Evolutionary conservation across 2,888 invertebrate genomes (phyloP).

Genomic region (Belgica antarctica): DNA sequence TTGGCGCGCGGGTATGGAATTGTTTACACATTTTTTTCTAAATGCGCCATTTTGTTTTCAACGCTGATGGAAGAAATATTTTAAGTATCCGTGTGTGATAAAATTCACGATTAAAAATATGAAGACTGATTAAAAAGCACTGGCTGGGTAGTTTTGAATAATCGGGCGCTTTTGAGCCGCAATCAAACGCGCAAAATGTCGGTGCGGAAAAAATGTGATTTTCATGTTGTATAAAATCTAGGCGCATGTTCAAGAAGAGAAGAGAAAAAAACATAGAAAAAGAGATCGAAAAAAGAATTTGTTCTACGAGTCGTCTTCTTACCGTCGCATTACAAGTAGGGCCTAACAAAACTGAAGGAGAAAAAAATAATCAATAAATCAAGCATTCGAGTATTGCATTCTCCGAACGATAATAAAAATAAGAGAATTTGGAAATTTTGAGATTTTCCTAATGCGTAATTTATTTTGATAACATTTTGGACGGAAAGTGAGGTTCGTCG

Average conservation of each 20-base stretch:
- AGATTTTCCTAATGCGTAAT: conserved; percentile 36
- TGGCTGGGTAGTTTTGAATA: no score
- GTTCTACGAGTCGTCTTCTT: conserved; percentile 29
- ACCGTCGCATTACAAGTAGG: conserved; percentile 33
- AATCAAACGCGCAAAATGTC: neutral
- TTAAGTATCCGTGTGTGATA: conserved; percentile 17
- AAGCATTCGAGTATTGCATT: neutral
- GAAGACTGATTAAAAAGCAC: no score
- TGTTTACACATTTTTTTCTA: conserved; percentile 42
- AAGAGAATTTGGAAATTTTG: neutral
- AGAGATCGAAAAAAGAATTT: conserved; percentile 5
- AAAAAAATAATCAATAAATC: conserved; percentile 26
- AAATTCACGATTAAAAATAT: neutral
- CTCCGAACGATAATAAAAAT: neutral
- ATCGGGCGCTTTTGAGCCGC: no score
- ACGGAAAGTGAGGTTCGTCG: neutral
- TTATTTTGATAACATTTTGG: conserved; percentile 8
- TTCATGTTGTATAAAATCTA: conserved; percentile 43
- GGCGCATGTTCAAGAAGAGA: conserved; percentile 40
- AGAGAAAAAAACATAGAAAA: conserved; percentile 3
- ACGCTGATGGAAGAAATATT: conserved; percentile 19
- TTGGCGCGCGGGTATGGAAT: conserved; percentile 34
- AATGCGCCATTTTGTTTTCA: conserved; percentile 43
- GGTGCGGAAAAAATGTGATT: conserved; percentile 32
- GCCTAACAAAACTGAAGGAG: neutral